Conservation (phyloP, 2,888 invertebrate species). For the Pachydiplax longipennis region DNA sequence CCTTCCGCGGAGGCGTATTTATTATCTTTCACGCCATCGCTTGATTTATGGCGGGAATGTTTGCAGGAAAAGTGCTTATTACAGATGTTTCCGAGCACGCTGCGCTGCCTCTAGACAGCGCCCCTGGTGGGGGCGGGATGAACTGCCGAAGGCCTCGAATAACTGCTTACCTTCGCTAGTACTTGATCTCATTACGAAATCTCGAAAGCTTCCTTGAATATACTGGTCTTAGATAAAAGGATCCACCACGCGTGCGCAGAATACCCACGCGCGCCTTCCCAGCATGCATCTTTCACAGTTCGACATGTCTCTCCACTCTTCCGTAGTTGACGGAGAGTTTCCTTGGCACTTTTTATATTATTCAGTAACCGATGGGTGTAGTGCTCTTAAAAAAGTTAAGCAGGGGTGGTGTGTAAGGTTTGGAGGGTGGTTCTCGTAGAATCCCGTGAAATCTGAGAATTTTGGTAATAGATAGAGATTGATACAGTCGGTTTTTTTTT, state of each 20-base stretch:
- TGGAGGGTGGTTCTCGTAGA: not conserved
- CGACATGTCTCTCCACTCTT: not conserved
- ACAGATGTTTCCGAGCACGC: conserved; percentile 7
- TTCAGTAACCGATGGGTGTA: not conserved
- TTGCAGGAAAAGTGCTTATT: conserved; percentile 30
- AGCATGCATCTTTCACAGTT: conserved; percentile 24
- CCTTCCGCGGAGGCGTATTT: not conserved
- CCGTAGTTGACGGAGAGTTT: not conserved
- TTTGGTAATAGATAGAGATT: not conserved
- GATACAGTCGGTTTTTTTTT: not conserved
- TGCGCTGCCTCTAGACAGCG: not conserved
- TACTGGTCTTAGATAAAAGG: not conserved
- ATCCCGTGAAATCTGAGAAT: not conserved
- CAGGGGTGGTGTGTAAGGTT: not conserved
- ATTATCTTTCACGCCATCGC: not conserved
- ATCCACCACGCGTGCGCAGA: not conserved
- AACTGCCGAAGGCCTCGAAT: not conserved
- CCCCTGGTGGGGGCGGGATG: not conserved
- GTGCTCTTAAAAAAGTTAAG: not conserved
- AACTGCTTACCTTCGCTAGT: not conserved
- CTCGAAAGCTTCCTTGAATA: not conserved
- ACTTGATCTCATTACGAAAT: not conserved
- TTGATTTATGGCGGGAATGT: conserved; percentile 20
- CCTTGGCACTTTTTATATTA: conserved; percentile 10
- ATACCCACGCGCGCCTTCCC: not conserved